Evolutionary conservation across 2,888 invertebrate species (phyloP), one percentile per base, ranked within the genome.

Genomic region (Aethes cnicana): DNA sequence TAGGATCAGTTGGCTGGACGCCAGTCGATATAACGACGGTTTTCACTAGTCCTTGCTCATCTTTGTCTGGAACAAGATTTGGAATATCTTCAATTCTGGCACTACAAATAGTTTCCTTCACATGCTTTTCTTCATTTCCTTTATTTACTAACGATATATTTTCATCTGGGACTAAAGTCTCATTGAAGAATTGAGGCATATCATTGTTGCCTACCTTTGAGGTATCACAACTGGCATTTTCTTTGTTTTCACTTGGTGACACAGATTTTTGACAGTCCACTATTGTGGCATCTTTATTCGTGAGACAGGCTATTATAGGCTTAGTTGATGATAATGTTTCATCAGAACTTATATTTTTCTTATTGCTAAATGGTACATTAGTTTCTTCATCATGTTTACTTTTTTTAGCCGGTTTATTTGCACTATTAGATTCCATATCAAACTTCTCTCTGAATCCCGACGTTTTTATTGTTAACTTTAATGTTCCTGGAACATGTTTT

Each of bases 21-120:
- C 83, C 83, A 48, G 72, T 64, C 18, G 84, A 83, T 58, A 84
- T 82, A 2, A 84, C 71, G 17, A 84, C 62, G 7, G 82, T 81
- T 63, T 76, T 75, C 0, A 81, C 68, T 41, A 74, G 53, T 60
- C 69, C 63, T 18, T 59, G 36, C 35, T 69, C 68, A 49, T 53
- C 50, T 12, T 30, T 44, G n/a, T 36, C 47, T 23, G 58, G 52
- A 0, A 28, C 36, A 8, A 46, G 32, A 9, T 50, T 50, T 6
- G 52, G 39, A 26, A 46, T 30, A 30, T 46, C 32, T 33, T 37
- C n/a, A 12, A 20, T 17, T 14, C 5, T 28, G 9, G 9, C 14
- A 32, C n/a, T 17, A 21, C 6, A 17, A 23, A 18, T 12, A 4
- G 18, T 21, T 20, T 32, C 44, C 26, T 39, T 14, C 2, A 23